Percentiles rank a stretch among this genome's conserved stretches.
Evolutionary conservation across 2,113 vertebrate genomes (phyloP).

Genomic region (Myrmecobius fasciatus): DNA sequence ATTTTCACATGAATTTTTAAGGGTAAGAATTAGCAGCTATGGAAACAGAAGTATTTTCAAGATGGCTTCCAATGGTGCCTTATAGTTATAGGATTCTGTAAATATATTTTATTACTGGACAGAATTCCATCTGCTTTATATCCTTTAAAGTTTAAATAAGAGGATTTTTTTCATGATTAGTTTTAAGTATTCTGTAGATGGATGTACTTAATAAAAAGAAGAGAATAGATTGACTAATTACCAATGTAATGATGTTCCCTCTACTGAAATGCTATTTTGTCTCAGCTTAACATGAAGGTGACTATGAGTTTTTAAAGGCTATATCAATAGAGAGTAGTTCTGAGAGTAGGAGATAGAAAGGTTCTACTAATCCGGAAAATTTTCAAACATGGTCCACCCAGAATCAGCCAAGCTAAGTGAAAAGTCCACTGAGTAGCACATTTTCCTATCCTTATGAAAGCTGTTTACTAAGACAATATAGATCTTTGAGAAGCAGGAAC

Average conservation of each 20-base stretch:
- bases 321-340: too few species aligned
- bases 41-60: background rate
- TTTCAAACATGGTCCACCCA: too few species aligned
- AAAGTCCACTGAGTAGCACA: too few species aligned
- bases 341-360: too few species aligned
- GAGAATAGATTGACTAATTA: conserved; percentile 26
- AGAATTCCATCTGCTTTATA: conserved; percentile 38
- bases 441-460: too few species aligned
- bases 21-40: background rate
- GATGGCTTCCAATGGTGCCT: conserved; percentile 36
- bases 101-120: background rate
- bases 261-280: background rate
- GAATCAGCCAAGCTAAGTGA: too few species aligned
- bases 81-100: conserved; percentile 45
- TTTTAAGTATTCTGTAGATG: conserved; percentile 27
- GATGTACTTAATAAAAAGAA: conserved; percentile 30
- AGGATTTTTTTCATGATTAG: conserved; percentile 48
- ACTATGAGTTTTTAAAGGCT: too few species aligned
- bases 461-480: too few species aligned
- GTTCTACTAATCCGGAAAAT: too few species aligned
- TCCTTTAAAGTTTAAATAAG: conserved; percentile 49
- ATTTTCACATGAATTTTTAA: conserved; percentile 57
- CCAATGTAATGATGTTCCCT: conserved; percentile 46
- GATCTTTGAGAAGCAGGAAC: too few species aligned
- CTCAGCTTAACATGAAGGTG: too few species aligned